Base-by-base conservation (phyloP, 2,113 vertebrate species). In the Glaucidium brasilianum region DNA sequence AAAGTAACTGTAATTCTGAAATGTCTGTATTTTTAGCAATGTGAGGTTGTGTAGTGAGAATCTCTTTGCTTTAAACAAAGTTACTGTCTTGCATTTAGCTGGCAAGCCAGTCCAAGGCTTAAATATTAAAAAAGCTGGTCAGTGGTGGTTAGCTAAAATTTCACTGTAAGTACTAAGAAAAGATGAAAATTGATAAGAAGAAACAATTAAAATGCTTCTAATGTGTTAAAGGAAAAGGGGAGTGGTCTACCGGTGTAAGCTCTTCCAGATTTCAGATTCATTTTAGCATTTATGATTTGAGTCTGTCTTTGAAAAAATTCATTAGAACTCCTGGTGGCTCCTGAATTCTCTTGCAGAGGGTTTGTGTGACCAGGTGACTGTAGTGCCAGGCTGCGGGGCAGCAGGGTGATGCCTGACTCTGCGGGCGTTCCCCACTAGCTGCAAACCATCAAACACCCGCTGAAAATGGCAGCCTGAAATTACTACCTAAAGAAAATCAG, bases 301-400 rank as follows among this genome's bases (percentile, higher is more conserved):
- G 22, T 7, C 7, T 55, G 18, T 30, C 15, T 35, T 59, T 18
- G 21, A 58, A 41, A 34, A 47, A 43, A 39, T 9, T 30, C 15
- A 6, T 52, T 10, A 26, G 29, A 62, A 35, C 26, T 60, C 7
- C 22, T 39, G 41, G 9, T 18, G 64, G 50, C 21, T 59, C 62
- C 67, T 29, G 43, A 35, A n/a, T 45, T 50, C 55, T 55, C 52
- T 6, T 1, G 21, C 6, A 1, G 8, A 0, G 18, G 22, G 45
- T 41, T 64, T 34, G 3, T 43, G 49, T 49, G 82, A 39, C 58
- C n/a, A 9, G 59, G 3, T 9, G 22, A 4, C 43, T 22, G 30
- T 19, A 26, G n/a, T 12, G 43, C 39, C 52, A 12, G 55, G 39
- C 43, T 47, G 47, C 4, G 19, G 80, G 58, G 58, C 45, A 55